Evolutionary conservation across 2,888 invertebrate genomes (phyloP).

Genomic region (Harpagoxenus sublaevis): DNA sequence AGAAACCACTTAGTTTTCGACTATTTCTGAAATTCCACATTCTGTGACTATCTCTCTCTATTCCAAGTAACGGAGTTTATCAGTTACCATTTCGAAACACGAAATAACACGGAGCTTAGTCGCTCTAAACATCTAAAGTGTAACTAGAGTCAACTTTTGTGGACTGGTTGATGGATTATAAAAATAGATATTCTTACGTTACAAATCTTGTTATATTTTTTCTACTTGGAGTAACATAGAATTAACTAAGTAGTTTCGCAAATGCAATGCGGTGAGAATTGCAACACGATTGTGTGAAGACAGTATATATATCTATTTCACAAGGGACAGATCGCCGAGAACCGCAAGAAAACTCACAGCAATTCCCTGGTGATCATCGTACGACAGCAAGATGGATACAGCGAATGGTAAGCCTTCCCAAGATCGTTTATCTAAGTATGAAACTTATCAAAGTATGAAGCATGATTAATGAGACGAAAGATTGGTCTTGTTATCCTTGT

Average conservation of each 20-base stretch:
- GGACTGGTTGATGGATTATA: background rate
- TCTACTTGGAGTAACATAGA: background rate
- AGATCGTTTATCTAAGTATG: slow-evolving; percentile 12
- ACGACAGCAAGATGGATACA: slow-evolving; percentile 13
- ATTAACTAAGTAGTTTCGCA: background rate
- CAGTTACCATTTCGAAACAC: background rate
- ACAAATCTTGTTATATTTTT: background rate
- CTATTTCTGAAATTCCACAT: slow-evolving; percentile 51
- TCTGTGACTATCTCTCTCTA: background rate
- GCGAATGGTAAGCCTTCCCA: slow-evolving; percentile 22
- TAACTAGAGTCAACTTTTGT: slow-evolving; percentile 1
- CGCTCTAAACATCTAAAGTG: background rate
- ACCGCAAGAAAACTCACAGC: background rate
- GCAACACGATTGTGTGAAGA: background rate
- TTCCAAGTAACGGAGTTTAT: background rate
- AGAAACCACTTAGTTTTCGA: slow-evolving; percentile 55
- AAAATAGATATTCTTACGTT: background rate
- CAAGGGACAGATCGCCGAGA: background rate
- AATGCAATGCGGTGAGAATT: background rate
- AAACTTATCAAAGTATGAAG: background rate
- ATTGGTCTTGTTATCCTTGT: slow-evolving; percentile 15
- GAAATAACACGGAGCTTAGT: background rate
- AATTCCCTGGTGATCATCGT: background rate
- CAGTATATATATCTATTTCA: background rate
- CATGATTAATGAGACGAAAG: slow-evolving; percentile 25